Conservation (phyloP, 2,888 invertebrate genomes). For the Cremastinae sp. region DNA sequence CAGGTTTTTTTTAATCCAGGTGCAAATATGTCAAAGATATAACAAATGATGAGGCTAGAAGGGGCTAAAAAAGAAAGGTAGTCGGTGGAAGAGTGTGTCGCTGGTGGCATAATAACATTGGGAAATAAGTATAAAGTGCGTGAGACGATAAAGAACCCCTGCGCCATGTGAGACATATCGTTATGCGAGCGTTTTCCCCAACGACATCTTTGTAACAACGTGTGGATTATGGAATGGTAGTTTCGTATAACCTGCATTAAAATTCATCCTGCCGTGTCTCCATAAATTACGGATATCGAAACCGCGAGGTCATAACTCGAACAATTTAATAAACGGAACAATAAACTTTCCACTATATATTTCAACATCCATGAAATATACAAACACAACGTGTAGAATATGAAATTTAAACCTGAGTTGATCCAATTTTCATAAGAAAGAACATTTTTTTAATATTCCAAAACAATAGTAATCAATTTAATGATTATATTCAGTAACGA, state of each 20-base stretch:
- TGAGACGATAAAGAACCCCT: constrained; percentile 28
- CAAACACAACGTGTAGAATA: too few relatives aligned
- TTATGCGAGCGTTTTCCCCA: constrained; percentile 12
- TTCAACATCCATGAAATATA: too few relatives aligned
- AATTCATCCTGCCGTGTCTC: constrained; percentile 16
- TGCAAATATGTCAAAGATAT: constrained; percentile 3
- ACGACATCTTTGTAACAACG: constrained; percentile 31
- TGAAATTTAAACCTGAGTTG: too few relatives aligned
- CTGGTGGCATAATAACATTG: constrained; percentile 25
- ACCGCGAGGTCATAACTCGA: neutral
- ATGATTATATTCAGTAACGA: constrained; percentile 19
- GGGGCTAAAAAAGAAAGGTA: too few relatives aligned
- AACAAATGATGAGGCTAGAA: constrained; percentile 9
- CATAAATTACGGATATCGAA: neutral
- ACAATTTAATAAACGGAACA: neutral
- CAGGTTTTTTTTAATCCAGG: constrained; percentile 27
- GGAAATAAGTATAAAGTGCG: constrained; percentile 37
- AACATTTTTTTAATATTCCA: too few relatives aligned
- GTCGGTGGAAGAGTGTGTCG: constrained; percentile 16
- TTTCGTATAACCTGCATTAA: constrained; percentile 45
- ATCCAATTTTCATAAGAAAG: too few relatives aligned
- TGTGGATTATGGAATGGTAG: constrained; percentile 30
- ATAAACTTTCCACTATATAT: too few relatives aligned
- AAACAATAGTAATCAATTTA: too few relatives aligned
- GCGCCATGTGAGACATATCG: constrained; percentile 34